Conservation (phyloP, 92 coral and sea anemone genomes). For the Desmophyllum pertusum region DNA sequence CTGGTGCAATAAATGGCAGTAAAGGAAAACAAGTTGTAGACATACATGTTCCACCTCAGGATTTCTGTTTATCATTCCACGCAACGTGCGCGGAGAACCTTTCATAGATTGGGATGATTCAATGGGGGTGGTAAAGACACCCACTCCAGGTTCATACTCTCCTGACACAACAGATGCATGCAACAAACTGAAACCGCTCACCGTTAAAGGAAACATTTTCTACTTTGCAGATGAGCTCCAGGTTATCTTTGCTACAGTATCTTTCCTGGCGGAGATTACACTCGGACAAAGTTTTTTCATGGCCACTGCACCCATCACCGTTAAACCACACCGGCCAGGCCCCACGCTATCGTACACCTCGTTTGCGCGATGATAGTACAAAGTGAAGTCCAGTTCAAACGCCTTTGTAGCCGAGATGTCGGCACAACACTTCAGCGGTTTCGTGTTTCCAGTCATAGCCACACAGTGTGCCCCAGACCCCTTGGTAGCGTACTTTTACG, state of each 20-base stretch:
- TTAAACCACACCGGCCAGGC: slow-evolving; percentile 43
- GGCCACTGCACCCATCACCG: slow-evolving; percentile 28
- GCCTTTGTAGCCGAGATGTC: slow-evolving; percentile 47
- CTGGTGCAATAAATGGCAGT: neutral
- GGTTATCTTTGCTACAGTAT: neutral
- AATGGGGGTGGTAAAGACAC: neutral
- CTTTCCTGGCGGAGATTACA: slow-evolving; percentile 9
- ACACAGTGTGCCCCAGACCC: slow-evolving; percentile 60
- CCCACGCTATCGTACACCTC: slow-evolving; percentile 23
- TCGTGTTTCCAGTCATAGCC: slow-evolving; percentile 28
- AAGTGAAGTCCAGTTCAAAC: slow-evolving; percentile 39
- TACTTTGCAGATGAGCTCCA: slow-evolving; percentile 29
- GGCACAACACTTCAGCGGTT: slow-evolving; percentile 52
- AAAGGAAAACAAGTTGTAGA: no score
- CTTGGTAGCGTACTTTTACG: slow-evolving; percentile 56
- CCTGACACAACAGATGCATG: neutral
- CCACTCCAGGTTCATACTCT: no score
- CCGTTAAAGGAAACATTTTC: slow-evolving; percentile 26
- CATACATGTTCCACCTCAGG: no score
- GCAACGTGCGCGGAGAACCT: neutral
- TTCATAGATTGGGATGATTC: neutral
- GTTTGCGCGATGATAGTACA: neutral
- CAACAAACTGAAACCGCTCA: slow-evolving; percentile 8
- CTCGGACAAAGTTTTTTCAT: slow-evolving; percentile 20
- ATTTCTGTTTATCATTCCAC: neutral